phyloP scores from a whole-genome alignment of 2,797 vertebrate species.

The Botia kubotai region DNA sequence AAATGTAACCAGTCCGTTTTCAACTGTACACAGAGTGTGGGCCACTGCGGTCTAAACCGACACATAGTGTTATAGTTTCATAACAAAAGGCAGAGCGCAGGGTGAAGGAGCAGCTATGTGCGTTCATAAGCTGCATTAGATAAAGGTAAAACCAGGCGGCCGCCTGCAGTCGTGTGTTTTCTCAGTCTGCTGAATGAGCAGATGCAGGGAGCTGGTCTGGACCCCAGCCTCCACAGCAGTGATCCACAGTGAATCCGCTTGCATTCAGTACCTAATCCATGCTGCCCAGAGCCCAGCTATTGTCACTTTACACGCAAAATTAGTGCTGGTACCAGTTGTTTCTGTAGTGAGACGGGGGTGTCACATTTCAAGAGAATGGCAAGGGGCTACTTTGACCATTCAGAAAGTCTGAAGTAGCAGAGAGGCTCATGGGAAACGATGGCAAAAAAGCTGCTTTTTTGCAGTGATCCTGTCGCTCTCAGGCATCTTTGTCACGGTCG shows the following conservation, averaged over 20 bases:
- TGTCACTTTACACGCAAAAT: constrained; percentile 87
- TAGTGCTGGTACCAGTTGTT: constrained; percentile 87
- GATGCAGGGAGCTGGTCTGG: constrained; percentile 76
- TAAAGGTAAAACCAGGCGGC: constrained; percentile 76
- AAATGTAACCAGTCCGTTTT: constrained; percentile 68
- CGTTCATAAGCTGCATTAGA: constrained; percentile 73
- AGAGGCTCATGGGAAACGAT: constrained; percentile 28
- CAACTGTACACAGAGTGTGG: constrained; percentile 62
- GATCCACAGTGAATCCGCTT: constrained; percentile 84
- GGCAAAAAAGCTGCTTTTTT: constrained; percentile 36
- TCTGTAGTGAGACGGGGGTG: constrained; percentile 72
- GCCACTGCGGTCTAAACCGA: constrained; percentile 63
- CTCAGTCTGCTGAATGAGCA: constrained; percentile 76
- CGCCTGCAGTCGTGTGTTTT: constrained; percentile 75
- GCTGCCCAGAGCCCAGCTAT: constrained; percentile 78
- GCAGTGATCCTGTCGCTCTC: constrained; percentile 22
- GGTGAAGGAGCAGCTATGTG: constrained; percentile 47
- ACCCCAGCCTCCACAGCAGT: constrained; percentile 80
- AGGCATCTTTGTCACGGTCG: constrained; percentile 3
- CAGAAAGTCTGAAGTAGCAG: constrained; percentile 68
- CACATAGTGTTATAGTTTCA: constrained; percentile 63
- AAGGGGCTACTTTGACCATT: constrained; percentile 72
- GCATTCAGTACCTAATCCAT: constrained; percentile 83
- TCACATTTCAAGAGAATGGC: constrained; percentile 73
- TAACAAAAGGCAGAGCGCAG: constrained; percentile 68